phyloP scores from a whole-genome alignment of 2,797 vertebrate genomes.

The Brachyrhaphis roseni region DNA sequence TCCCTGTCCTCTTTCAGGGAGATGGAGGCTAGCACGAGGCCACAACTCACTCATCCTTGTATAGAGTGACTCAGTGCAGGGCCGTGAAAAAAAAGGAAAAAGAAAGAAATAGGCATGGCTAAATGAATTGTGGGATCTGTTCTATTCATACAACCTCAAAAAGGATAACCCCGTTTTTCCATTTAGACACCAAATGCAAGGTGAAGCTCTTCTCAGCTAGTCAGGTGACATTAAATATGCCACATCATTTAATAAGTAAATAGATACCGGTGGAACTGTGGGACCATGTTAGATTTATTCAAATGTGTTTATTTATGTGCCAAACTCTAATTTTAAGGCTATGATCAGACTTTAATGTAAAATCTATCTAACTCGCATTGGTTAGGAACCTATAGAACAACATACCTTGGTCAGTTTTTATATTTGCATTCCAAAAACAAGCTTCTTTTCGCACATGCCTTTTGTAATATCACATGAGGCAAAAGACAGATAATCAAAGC shows the following conservation, averaged over 20 bases:
- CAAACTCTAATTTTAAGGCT: not conserved
- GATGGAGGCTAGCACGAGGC: conserved; percentile 74
- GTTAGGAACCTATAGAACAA: not conserved
- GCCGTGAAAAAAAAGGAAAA: conserved; percentile 56
- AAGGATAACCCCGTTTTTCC: conserved; percentile 66
- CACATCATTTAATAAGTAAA: conserved; percentile 48
- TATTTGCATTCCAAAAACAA: not conserved
- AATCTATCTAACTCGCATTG: not conserved
- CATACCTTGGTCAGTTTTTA: not conserved
- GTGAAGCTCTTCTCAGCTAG: conserved; percentile 59
- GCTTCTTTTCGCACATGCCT: not conserved
- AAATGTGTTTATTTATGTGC: conserved; percentile 2
- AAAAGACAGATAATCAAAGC: not conserved
- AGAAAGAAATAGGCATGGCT: conserved; percentile 62
- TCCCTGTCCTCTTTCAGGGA: conserved; percentile 69
- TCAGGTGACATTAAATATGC: conserved; percentile 59
- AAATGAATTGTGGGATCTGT: conserved; percentile 74
- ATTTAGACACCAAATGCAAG: conserved; percentile 64
- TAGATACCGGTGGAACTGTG: conserved; percentile 30
- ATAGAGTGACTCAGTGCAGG: conserved; percentile 60
- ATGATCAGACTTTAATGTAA: not conserved
- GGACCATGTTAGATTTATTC: conserved; percentile 43
- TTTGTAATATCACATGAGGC: not conserved
- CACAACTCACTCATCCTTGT: conserved; percentile 77
- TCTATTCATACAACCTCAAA: conserved; percentile 69